phyloP scores from a whole-genome alignment of 2,113 vertebrate species.

The Ondatra zibethicus region DNA sequence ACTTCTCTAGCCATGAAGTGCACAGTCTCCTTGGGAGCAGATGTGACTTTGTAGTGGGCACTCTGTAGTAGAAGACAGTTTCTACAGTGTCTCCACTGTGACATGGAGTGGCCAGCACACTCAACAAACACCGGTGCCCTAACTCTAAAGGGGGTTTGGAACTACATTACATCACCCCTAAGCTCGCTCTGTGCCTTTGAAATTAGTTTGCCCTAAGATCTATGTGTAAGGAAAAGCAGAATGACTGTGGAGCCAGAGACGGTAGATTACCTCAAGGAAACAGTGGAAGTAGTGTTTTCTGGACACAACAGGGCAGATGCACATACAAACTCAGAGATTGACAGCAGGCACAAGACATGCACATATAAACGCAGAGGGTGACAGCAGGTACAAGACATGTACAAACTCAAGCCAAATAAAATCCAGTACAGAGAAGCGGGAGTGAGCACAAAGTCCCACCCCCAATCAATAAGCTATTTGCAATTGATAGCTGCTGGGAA shows the following conservation, averaged over 20 bases:
- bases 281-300: not conserved
- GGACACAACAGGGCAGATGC: not conserved
- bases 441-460: no score
- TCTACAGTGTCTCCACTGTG: not conserved
- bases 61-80: not conserved
- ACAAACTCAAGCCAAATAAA: not conserved
- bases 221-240: not conserved
- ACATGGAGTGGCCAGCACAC: not conserved
- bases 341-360: no score
- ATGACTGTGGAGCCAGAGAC: not conserved
- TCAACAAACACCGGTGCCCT: not conserved
- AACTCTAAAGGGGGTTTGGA: not conserved
- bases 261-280: not conserved
- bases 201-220: not conserved
- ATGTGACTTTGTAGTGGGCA: not conserved
- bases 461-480: not conserved
- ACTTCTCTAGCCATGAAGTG: not conserved
- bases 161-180: not conserved
- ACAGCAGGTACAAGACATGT: no score
- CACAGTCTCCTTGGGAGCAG: not conserved
- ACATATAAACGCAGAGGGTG: no score
- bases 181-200: not conserved
- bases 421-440: not conserved
- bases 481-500: not conserved
- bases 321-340: no score